These are phyloP conservation scores for Scaptomyza caliginosa DNA, from an alignment of 2,888 invertebrate genomes.

Conservation along the genomic window DNA sequence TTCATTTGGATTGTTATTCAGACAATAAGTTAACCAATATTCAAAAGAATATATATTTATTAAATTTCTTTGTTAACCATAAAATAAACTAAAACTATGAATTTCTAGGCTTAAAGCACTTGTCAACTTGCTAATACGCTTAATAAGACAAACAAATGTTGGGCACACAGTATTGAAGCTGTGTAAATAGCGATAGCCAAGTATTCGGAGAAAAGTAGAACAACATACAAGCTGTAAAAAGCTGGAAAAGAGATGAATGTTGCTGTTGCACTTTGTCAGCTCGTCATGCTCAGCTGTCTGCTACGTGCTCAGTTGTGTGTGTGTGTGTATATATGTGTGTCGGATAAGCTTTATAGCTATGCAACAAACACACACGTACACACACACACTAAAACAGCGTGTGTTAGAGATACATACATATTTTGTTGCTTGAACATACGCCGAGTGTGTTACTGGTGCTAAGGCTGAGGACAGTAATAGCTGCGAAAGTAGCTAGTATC, in stretches of 20 bases:
- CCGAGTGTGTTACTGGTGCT: constrained; percentile 67
- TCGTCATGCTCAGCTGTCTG: constrained; percentile 72
- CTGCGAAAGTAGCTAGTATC: constrained; percentile 72
- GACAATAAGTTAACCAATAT: too few relatives aligned
- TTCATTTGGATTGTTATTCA: constrained; percentile 49
- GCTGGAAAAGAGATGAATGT: not conserved
- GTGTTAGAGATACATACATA: constrained; percentile 1
- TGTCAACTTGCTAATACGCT: not conserved
- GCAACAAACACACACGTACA: constrained; percentile 15
- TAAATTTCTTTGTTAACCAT: too few relatives aligned
- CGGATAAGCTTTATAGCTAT: constrained; percentile 47
- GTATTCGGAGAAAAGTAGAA: not conserved
- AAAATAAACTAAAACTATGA: not conserved
- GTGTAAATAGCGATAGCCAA: constrained; percentile 37
- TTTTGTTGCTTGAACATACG: constrained; percentile 17
- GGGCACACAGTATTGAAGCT: constrained; percentile 30
- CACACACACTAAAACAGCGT: constrained; percentile 1
- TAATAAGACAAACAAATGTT: constrained; percentile 22
- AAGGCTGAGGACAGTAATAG: constrained; percentile 53
- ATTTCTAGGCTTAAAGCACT: not conserved
- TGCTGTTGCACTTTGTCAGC: constrained; percentile 71
- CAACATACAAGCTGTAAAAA: not conserved
- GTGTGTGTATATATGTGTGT: constrained; percentile 11
- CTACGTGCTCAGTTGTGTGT: constrained; percentile 65
- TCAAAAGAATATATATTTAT: too few relatives aligned